Evolutionary conservation across 2,888 invertebrate species (phyloP), one percentile per base, ranked within the genome.

Genomic region (Epinotia nisella): DNA sequence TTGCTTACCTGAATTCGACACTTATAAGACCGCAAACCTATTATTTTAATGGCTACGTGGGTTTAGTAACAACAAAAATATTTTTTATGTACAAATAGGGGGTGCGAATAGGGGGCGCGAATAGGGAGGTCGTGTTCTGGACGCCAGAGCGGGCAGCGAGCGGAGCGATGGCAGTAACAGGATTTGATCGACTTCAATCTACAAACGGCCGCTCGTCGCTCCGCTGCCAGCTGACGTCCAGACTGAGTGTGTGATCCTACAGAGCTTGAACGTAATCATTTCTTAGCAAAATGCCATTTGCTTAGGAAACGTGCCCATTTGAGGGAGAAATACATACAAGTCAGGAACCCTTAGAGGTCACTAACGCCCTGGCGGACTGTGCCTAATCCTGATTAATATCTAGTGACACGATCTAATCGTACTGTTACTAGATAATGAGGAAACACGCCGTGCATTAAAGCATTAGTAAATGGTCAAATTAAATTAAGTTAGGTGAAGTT

Each of bases 301-400:
- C 29, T 62, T 64, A 15, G 19, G 62, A 53, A 53, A 58, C 53
- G 59, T 4, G 15, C 19, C 35, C 17, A 35, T 65, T 53, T 0
- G 59, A 39, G 3, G n/a, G 5, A 3, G 15, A 15, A 56, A 45
- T 60, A 62, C 3, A 66, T 49, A 59, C 39, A 49, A 49, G 41
- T 62, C 60, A 15, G 49, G 69, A 29, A 59, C 17, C 17, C 41
- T n/a, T n/a, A n/a, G n/a, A n/a, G n/a, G n/a, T n/a, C n/a, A n/a
- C n/a, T n/a, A n/a, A n/a, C n/a, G n/a, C n/a, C n/a, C n/a, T 45
- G 11, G 39, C 11, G 41, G 29, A 39, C 21, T 60, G 19, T 39
- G 13, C 19, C n/a, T 71, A 60, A 71, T 66, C 59, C 49, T 60
- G 17, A 55, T 66, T 39, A 60, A 66, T 60, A 55, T 29, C 17